These are phyloP conservation scores for Colletes latitarsis DNA, from an alignment of 1,140 invertebrate species.

Conservation along the genomic window DNA sequence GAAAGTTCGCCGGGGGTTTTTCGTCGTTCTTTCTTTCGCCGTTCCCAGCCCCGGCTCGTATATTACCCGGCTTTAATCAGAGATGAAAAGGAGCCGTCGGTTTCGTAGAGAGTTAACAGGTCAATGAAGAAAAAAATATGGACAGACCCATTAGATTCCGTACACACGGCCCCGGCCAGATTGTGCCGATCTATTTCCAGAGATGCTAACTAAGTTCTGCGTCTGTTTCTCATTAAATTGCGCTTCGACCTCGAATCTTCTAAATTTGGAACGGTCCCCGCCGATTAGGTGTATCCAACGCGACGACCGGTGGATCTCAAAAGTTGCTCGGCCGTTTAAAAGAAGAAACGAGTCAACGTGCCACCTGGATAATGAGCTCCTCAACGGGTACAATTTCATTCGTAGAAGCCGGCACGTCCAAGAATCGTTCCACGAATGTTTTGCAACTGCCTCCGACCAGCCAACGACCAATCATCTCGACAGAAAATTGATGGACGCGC, in stretches of 20 bases:
- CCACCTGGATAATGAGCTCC: not conserved
- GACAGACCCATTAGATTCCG: slow-evolving; percentile 58
- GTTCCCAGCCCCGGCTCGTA: slow-evolving; percentile 2
- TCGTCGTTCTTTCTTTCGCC: not conserved
- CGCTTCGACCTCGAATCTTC: slow-evolving; percentile 79
- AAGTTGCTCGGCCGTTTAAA: slow-evolving; percentile 18
- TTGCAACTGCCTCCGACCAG: too few relatives aligned
- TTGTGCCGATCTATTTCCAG: slow-evolving; percentile 78
- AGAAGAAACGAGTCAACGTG: not conserved
- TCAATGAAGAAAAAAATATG: slow-evolving; percentile 43
- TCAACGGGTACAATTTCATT: not conserved
- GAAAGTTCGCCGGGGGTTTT: not conserved
- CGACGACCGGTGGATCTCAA: slow-evolving; percentile 7
- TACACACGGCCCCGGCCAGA: slow-evolving; percentile 54
- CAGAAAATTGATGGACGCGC: too few relatives aligned
- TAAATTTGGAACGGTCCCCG: slow-evolving; percentile 79
- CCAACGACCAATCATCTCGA: too few relatives aligned
- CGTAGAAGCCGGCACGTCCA: too few relatives aligned
- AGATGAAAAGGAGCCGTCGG: slow-evolving; percentile 48
- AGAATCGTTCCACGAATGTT: too few relatives aligned
- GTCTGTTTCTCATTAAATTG: slow-evolving; percentile 81
- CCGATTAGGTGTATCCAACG: slow-evolving; percentile 71
- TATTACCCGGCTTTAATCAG: slow-evolving; percentile 38
- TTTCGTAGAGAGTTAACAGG: slow-evolving; percentile 47
- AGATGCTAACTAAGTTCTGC: slow-evolving; percentile 75